phyloP scores from a whole-genome alignment of 2,797 vertebrate species.

The Paedocypris micromegethes region DNA sequence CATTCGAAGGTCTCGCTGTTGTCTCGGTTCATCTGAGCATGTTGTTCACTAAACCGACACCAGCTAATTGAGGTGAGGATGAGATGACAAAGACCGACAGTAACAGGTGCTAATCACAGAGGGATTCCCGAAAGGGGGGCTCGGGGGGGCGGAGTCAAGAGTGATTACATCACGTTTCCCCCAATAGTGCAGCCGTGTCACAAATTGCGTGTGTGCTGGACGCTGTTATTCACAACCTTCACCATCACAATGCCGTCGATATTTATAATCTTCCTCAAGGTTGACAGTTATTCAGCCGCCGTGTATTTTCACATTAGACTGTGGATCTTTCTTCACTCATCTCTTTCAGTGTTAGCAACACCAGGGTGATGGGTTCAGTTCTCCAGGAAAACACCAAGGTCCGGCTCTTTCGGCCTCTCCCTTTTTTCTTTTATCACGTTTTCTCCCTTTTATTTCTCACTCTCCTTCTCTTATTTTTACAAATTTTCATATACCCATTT shows the following conservation, averaged over 20 bases:
- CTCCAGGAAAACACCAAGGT: too few species aligned
- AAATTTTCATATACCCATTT: too few species aligned
- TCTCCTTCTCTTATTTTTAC: too few species aligned
- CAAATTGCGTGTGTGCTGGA: constrained; percentile 34
- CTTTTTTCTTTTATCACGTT: too few species aligned
- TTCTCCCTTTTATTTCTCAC: too few species aligned
- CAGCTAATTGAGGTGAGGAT: constrained; percentile 27
- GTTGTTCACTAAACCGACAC: constrained; percentile 22
- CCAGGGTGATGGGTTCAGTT: too few species aligned
- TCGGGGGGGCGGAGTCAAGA: constrained; percentile 44
- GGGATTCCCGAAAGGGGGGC: constrained; percentile 64
- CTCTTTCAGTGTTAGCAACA: too few species aligned
- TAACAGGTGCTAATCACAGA: constrained; percentile 74
- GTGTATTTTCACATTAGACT: too few species aligned
- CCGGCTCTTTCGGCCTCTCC: too few species aligned
- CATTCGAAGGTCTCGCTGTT: constrained; percentile 7
- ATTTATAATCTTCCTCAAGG: constrained; percentile 10
- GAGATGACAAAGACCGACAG: constrained; percentile 49
- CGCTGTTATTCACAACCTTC: constrained; percentile 18
- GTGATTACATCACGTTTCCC: constrained; percentile 67
- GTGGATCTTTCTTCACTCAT: too few species aligned
- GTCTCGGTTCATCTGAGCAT: constrained; percentile 13
- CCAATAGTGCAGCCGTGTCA: constrained; percentile 54
- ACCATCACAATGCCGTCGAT: neutral
- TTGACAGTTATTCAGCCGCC: neutral